phyloP scores from a whole-genome alignment of 2,113 vertebrate species.

The Bubo scandiacus region DNA sequence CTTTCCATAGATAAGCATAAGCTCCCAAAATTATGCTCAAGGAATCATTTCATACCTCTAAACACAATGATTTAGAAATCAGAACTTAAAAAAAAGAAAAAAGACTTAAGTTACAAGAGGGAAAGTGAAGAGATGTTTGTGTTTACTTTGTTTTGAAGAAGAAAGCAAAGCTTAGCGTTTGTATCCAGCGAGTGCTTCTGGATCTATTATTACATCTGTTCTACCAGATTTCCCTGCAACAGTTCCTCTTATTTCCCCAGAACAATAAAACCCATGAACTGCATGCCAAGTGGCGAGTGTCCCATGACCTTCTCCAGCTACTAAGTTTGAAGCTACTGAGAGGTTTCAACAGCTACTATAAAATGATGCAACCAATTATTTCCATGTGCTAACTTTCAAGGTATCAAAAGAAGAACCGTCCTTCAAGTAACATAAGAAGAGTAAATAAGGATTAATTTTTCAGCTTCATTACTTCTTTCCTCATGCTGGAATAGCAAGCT shows the following conservation, averaged over 20 bases:
- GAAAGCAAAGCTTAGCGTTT: neutral
- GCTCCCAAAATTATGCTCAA: neutral
- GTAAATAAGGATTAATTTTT: neutral
- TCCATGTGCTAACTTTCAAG: constrained; percentile 19
- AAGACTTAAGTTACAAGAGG: neutral
- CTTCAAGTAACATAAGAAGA: neutral
- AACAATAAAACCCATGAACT: constrained; percentile 26
- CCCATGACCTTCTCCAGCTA: constrained; percentile 30
- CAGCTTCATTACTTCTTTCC: neutral
- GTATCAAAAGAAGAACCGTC: neutral
- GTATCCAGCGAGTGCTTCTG: neutral
- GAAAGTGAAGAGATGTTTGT: neutral
- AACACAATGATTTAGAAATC: neutral
- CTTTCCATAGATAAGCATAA: neutral
- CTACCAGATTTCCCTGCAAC: neutral
- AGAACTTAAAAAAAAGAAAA: neutral
- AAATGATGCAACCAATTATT: neutral
- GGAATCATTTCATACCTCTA: neutral
- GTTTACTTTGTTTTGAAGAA: neutral
- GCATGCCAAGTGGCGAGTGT: constrained; percentile 18
- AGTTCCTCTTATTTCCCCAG: neutral
- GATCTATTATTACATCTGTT: neutral
- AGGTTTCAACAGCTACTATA: neutral
- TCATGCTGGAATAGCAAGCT: neutral
- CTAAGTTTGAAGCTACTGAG: neutral